Evolutionary conservation across 2,888 invertebrate species (phyloP), one percentile per base, ranked within the genome.

Genomic region (Metopia argyrocephala): DNA sequence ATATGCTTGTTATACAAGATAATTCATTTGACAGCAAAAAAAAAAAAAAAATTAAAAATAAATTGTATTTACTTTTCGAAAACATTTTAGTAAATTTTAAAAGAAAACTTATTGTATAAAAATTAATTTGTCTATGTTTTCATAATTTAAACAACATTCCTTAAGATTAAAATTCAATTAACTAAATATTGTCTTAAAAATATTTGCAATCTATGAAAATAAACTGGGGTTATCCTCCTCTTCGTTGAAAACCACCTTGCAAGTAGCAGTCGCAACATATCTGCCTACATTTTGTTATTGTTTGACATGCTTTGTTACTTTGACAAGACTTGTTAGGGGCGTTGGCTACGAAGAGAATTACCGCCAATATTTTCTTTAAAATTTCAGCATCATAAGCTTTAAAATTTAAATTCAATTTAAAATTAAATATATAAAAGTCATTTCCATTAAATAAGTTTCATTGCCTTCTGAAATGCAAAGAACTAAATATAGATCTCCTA

Each of bases 401-500:
- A 38, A 38, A 12, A 38, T 3, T 15, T 12, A 38, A 9, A 38
- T 38, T 15, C 21, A 21, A 21, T 23, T 6, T 21, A n/a, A 23
- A 54, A 50, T 7, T 50, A 21, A 50, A 50, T 50, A 7, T 50
- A 3, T 50, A 50, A 50, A 50, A 50, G 21, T 50, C 20, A 50
- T 20, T 50, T 38, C 9, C 9, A 31, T 59, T 46, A 21, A 25
- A 23, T 48, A 38, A 52, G 66, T 80, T 76, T 73, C 71, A 71
- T 56, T 62, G 25, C 45, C 31, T 65, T 52, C 59, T 46, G 9
- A 56, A 20, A 65, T 54, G 23, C 28, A 21, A 64, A 56, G 38
- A 38, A 38, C 38, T 38, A 38, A 38, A 38, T 38, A 38, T 38
- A 64, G 2, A 79, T 46, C 48, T 48, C 59, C 18, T 54, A 81